Conservation (phyloP, 2,888 invertebrate species). For the Parnassius smintheus region DNA sequence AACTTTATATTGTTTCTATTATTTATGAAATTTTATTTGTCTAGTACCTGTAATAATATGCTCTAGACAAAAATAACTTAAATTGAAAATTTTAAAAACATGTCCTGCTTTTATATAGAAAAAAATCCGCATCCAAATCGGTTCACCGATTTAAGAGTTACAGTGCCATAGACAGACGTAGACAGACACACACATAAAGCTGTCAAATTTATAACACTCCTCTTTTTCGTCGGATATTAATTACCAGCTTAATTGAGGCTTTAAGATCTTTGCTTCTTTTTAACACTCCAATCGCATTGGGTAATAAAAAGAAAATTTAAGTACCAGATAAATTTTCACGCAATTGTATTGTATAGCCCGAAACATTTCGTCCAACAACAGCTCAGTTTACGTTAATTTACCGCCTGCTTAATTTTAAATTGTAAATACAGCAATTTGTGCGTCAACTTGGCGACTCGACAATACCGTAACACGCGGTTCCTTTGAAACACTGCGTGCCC, state of each 20-base stretch:
- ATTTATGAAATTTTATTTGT: no score
- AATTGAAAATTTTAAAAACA: no score
- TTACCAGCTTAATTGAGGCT: not conserved
- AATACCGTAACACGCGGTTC: conserved; percentile 36
- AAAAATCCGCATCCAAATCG: no score
- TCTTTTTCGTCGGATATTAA: no score
- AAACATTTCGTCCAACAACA: conserved; percentile 49
- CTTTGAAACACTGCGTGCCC: conserved; percentile 27
- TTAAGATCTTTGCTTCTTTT: not conserved
- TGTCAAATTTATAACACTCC: no score
- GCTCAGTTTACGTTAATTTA: conserved; percentile 59
- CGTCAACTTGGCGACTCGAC: conserved; percentile 43
- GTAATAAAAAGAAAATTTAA: conserved; percentile 31
- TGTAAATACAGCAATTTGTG: conserved; percentile 57
- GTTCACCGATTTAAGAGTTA: no score
- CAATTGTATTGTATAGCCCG: conserved; percentile 28
- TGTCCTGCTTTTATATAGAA: no score
- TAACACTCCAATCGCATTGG: not conserved
- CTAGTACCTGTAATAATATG: no score
- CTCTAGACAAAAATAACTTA: not conserved
- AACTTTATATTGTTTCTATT: no score
- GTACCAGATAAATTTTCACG: conserved; percentile 47
- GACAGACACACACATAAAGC: no score
- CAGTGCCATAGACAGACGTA: no score
- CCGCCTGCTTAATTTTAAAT: conserved; percentile 57